A percentile compares a stretch with the other conserved stretches of the same genome.
Evolutionary conservation across 2,113 vertebrate genomes (phyloP).

Genomic region (Catharus bicknelli): DNA sequence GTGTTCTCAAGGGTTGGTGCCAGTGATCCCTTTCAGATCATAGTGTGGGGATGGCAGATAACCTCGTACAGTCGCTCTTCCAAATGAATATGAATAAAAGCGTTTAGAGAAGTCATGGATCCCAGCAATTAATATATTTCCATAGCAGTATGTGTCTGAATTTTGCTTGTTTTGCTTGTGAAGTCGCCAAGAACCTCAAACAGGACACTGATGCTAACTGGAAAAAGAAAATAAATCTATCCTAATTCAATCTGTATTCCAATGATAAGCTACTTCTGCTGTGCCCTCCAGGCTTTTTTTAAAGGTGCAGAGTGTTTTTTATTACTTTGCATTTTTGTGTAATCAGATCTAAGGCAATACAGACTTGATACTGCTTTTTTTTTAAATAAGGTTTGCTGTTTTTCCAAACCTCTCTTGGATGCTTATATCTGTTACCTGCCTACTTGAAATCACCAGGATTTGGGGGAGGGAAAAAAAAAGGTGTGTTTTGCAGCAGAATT

Average conservation of each 20-base stretch:
- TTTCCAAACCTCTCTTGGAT: not conserved
- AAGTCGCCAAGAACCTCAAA: not conserved
- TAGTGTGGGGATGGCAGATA: not conserved
- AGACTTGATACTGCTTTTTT: not conserved
- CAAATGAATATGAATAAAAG: not conserved
- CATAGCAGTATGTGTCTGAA: too few relatives aligned
- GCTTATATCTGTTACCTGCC: not conserved
- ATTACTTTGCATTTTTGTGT: slow-evolving; percentile 31
- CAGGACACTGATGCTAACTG: not conserved
- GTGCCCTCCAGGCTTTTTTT: not conserved
- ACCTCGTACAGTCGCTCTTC: not conserved
- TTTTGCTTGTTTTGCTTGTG: not conserved
- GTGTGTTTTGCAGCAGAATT: not conserved
- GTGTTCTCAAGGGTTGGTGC: not conserved
- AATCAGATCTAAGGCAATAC: not conserved
- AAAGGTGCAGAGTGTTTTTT: slow-evolving; percentile 32
- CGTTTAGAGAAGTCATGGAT: not conserved
- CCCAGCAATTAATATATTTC: not conserved
- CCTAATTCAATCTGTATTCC: not conserved
- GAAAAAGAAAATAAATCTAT: not conserved
- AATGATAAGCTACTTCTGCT: not conserved
- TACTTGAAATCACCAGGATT: not conserved
- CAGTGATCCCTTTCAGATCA: not conserved
- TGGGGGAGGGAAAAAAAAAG: not conserved
- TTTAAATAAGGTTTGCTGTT: not conserved